Evolutionary conservation across 1,140 invertebrate genomes (phyloP), one percentile per base, ranked within the genome.

Genomic region (Hylyphantes graminicola): DNA sequence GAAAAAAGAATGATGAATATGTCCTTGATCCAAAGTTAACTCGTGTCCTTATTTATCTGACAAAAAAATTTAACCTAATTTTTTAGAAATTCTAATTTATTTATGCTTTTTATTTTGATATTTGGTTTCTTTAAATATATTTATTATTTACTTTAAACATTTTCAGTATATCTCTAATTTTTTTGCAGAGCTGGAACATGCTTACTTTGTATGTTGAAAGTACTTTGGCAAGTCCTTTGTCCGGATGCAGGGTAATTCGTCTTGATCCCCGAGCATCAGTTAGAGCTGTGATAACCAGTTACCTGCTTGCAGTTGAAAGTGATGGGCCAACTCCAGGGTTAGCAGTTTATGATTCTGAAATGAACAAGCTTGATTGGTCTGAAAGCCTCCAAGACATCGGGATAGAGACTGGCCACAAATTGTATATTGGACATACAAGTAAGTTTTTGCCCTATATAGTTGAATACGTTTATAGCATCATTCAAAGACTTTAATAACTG

Each of bases 141-240:
- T 35, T 35, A 35, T 35, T 35, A 35, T 35, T 35, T 35, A 35
- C 35, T 35, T 35, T 35, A 35, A 35, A 35, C 35, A 35, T 35
- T 35, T 35, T 35, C 35, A 35, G 5, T 35, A 35, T 35, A 35
- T 35, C 35, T 35, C 35, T 35, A 35, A 2, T 35, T 35, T 35
- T 35, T 35, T 35, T 35, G 35, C 35, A 35, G 35, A 35, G 35
- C 35, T 35, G 35, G 35, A 61, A 17, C 57, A 83, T 83, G 80
- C 48, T 74, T 74, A 83, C 80, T 5, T 35, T 83, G 17, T 65
- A 74, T 12, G 21, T 83, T 35, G 80, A 83, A 54, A 83, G 80
- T n/a, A 74, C n/a, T 61, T 67, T 83, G 50, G 80, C 80, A 53
- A 75, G 61, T 64, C 80, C 70, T 74, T 75, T 83, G 57, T 54